phyloP scores from a whole-genome alignment of 2,113 vertebrate genomes.

The Lampris megalopsis region DNA sequence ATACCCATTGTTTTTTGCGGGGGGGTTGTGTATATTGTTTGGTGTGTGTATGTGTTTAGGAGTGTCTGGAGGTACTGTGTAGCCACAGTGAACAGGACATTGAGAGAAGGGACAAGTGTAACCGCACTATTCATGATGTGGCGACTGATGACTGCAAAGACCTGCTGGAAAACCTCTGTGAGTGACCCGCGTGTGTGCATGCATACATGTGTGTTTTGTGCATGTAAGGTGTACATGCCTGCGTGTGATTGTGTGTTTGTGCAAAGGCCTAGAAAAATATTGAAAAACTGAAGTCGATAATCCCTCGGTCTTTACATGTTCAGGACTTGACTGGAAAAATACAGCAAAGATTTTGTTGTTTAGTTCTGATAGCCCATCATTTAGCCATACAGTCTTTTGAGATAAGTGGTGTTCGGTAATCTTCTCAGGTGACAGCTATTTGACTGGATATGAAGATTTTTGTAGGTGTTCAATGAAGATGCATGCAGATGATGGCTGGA shows the following conservation, averaged over 20 bases:
- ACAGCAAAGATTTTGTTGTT: too few species aligned
- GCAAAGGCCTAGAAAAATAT: too few species aligned
- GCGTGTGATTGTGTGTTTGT: not conserved
- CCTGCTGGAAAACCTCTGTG: constrained; percentile 94
- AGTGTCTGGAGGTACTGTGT: constrained; percentile 95
- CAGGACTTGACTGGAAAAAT: too few species aligned
- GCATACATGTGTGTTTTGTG: not conserved
- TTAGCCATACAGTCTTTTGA: too few species aligned
- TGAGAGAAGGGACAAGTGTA: constrained; percentile 90
- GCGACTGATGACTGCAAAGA: constrained; percentile 98
- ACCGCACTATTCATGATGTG: constrained; percentile 92
- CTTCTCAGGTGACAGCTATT: too few species aligned
- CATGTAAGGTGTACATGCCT: not conserved
- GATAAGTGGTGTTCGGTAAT: too few species aligned
- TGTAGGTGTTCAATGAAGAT: too few species aligned
- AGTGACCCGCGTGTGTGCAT: constrained; percentile 66
- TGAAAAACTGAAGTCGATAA: too few species aligned
- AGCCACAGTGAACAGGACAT: constrained; percentile 90
- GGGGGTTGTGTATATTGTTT: constrained; percentile 18
- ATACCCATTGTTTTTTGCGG: not conserved
- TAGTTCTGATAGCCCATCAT: too few species aligned
- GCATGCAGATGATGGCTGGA: too few species aligned
- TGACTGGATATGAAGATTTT: too few species aligned
- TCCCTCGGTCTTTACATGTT: too few species aligned
- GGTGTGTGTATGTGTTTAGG: constrained; percentile 77